Conservation (phyloP, 2,113 vertebrate species). For the Chloroceryle aenea region DNA sequence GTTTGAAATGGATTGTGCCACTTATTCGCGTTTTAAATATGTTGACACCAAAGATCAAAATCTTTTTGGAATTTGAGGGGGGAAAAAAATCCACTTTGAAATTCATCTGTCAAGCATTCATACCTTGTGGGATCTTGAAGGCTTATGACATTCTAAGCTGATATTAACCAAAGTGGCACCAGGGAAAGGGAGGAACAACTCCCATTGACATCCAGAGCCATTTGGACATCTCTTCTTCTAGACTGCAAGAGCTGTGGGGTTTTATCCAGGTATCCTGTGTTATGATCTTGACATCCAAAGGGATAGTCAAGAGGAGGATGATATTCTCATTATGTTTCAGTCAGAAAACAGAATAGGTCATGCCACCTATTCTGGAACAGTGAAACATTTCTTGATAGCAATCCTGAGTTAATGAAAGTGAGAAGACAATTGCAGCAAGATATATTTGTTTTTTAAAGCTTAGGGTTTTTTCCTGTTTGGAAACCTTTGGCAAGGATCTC, state of each 20-base stretch:
- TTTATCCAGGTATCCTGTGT: not conserved
- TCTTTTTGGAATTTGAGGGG: not conserved
- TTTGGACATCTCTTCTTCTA: not conserved
- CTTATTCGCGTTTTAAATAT: not conserved
- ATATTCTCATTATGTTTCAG: not conserved
- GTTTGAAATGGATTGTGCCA: not conserved
- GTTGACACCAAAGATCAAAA: conserved; percentile 22
- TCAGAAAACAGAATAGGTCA: not conserved
- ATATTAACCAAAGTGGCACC: not conserved
- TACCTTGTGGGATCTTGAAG: not conserved
- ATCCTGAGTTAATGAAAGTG: not conserved
- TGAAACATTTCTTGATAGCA: not conserved
- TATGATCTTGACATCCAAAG: not conserved
- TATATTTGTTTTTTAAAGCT: not conserved
- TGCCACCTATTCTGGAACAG: not conserved
- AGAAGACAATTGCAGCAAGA: not conserved
- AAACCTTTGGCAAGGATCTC: not conserved
- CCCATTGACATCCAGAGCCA: accelerated
- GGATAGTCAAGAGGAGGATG: not conserved
- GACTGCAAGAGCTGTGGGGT: accelerated
- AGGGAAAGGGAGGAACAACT: not conserved
- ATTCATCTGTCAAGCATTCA: not conserved
- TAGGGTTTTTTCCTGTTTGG: not conserved
- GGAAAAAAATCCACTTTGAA: not conserved
- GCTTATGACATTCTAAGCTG: not conserved